A percentile compares a stretch with the other conserved stretches of the same genome.
Evolutionary conservation across 35 echinoderm and acorn worm genomes (phyloP).

Genomic region (Amphiura filiformis): DNA sequence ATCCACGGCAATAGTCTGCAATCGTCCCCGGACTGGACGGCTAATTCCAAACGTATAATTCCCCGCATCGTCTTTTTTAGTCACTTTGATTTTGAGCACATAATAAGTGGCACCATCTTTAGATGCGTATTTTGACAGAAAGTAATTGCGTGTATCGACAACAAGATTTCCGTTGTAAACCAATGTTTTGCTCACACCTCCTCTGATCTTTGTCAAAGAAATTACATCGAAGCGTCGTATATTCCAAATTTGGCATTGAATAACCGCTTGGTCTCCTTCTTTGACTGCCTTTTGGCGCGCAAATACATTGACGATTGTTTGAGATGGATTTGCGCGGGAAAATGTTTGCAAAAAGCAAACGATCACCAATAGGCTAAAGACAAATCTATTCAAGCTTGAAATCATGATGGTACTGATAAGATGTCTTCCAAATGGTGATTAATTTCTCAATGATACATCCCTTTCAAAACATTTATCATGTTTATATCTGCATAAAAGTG

Average conservation of each 20-base stretch:
- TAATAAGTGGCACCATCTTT: neutral
- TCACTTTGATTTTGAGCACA: neutral
- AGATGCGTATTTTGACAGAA: neutral
- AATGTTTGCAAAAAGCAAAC: neutral
- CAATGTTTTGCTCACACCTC: neutral
- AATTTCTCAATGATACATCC: neutral
- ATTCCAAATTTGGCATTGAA: conserved; percentile 1
- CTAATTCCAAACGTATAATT: neutral
- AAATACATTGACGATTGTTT: neutral
- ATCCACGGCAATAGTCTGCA: neutral
- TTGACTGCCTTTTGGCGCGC: neutral
- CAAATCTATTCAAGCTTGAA: neutral
- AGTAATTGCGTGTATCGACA: neutral
- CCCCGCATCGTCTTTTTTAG: neutral
- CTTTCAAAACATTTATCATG: neutral
- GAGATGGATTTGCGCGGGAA: neutral
- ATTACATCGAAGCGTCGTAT: neutral
- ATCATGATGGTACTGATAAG: neutral
- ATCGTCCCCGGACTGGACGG: neutral
- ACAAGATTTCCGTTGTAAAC: neutral
- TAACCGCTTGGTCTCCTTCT: neutral
- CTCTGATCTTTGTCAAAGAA: neutral
- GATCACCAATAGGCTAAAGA: neutral
- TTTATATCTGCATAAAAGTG: neutral
- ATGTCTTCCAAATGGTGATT: neutral